Evolutionary conservation across 2,888 invertebrate genomes (phyloP), one percentile per base, ranked within the genome.

Genomic region (Callyntrura guangdongensis): DNA sequence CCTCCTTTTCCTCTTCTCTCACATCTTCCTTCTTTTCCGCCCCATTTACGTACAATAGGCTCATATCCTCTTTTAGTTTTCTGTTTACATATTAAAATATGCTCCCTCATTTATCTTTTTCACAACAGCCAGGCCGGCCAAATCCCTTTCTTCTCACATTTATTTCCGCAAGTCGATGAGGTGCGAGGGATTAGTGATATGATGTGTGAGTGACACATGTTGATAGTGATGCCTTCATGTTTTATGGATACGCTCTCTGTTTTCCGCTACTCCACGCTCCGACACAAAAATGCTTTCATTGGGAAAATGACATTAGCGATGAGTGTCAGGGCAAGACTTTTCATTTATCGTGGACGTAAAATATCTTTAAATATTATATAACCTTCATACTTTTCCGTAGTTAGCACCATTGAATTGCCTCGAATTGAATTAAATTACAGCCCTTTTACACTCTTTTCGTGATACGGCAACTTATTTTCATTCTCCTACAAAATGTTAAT

Each of bases 161-260:
- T 59, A 36, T 61, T 86, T 72, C 74, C 36, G 53, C n/a, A 86
- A 86, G 86, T 74, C 61, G 45, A 61, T 74, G 86, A 86, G 72
- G 86, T 86, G 72, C 27, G 74, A 74, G 61, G 74, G 86, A 86
- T 86, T 86, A 86, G 59, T 85, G 84, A 84, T 49, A 47, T 74
- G 86, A 74, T 61, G 72, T 72, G 72, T 72, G 53, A 25, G 59
- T 59, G 56, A 79, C 79, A 79, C 56, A 79, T 79, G 56, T 79
- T 79, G 79, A 79, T 79, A 79, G 36, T 36, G 36, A 36, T 36
- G 36, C 36, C 27, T 53, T 77, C 20, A 53, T 77, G 77, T 53
- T 72, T 45, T 72, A 72, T 72, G 69, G 1, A 45, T 45, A 17
- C 45, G 47, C 12, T 47, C 49, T 49, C 49, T 27, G 17, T 49